These are phyloP conservation scores for Polymixis lichenea DNA, from an alignment of 2,888 invertebrate species.

Conservation along the genomic window DNA sequence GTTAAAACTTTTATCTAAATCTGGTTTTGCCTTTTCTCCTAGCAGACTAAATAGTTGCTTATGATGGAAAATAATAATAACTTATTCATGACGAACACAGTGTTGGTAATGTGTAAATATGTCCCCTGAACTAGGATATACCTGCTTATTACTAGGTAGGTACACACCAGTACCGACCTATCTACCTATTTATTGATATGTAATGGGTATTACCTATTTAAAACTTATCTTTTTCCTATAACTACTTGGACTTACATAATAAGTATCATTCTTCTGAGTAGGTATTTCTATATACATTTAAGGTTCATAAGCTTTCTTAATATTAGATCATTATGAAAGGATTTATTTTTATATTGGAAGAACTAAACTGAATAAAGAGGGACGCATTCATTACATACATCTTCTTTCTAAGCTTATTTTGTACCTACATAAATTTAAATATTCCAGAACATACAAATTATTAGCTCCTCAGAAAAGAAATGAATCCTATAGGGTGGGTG, in stretches of 20 bases:
- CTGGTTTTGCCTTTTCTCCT: not conserved
- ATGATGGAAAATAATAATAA: slow-evolving; percentile 9
- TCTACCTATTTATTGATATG: slow-evolving; percentile 32
- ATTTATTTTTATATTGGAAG: slow-evolving; percentile 27
- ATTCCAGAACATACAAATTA: not conserved
- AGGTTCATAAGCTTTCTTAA: slow-evolving; percentile 44
- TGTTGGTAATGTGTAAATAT: slow-evolving; percentile 28
- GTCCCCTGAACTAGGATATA: slow-evolving; percentile 6
- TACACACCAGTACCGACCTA: not conserved
- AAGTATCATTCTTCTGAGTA: slow-evolving; percentile 18
- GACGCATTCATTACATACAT: not conserved
- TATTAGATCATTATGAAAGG: not conserved
- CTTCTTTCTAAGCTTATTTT: not conserved
- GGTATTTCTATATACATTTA: slow-evolving; percentile 12
- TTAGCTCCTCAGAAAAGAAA: not conserved
- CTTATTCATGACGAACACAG: slow-evolving; percentile 31
- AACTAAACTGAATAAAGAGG: slow-evolving; percentile 27
- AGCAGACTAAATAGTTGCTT: not conserved
- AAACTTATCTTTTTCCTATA: slow-evolving; percentile 2
- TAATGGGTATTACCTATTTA: slow-evolving; percentile 20
- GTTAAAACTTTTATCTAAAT: not conserved
- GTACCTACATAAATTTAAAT: too few relatives aligned
- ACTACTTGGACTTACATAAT: slow-evolving; percentile 12
- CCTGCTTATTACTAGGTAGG: not conserved
- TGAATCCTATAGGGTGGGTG: not conserved